phyloP scores from a whole-genome alignment of 1,140 invertebrate genomes.

The Zaprionus capensis region DNA sequence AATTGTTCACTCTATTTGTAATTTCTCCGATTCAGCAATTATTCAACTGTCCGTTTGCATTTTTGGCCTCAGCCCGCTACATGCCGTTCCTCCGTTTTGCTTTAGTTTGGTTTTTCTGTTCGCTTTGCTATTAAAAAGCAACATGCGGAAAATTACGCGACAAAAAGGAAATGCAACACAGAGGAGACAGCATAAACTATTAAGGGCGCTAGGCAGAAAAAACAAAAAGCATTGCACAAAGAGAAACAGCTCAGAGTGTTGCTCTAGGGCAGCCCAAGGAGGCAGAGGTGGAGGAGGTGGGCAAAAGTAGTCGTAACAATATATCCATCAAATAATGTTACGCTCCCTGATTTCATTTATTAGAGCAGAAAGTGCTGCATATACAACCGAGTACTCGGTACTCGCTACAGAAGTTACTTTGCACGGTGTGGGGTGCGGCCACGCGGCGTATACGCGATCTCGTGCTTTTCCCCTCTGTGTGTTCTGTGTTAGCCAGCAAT shows the following conservation, averaged over 20 bases:
- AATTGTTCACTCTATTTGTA: constrained; percentile 10
- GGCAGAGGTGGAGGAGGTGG: constrained; percentile 14
- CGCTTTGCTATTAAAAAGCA: constrained; percentile 56
- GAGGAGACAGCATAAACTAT: constrained; percentile 72
- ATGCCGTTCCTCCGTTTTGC: neutral
- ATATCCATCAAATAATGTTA: constrained; percentile 83
- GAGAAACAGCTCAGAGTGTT: constrained; percentile 27
- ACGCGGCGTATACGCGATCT: constrained; percentile 68
- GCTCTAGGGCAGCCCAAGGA: neutral
- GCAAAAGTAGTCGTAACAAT: constrained; percentile 62
- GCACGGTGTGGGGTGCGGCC: constrained; percentile 23
- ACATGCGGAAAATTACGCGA: constrained; percentile 80
- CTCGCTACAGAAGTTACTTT: constrained; percentile 6
- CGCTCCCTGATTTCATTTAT: constrained; percentile 82
- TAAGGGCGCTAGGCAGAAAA: constrained; percentile 32
- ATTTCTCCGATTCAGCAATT: constrained; percentile 67
- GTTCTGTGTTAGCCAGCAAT: constrained; percentile 53
- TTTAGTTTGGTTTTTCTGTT: constrained; percentile 5
- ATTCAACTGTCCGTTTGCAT: constrained; percentile 74
- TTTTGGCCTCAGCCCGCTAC: constrained; percentile 10
- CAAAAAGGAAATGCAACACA: constrained; percentile 63
- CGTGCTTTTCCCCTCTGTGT: constrained; percentile 16
- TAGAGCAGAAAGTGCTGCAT: constrained; percentile 78
- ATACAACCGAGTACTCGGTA: constrained; percentile 53
- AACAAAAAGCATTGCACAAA: constrained; percentile 17